These are phyloP conservation scores for Aleadryas rufinucha DNA, from an alignment of 2,113 vertebrate genomes.

Conservation along the genomic window DNA sequence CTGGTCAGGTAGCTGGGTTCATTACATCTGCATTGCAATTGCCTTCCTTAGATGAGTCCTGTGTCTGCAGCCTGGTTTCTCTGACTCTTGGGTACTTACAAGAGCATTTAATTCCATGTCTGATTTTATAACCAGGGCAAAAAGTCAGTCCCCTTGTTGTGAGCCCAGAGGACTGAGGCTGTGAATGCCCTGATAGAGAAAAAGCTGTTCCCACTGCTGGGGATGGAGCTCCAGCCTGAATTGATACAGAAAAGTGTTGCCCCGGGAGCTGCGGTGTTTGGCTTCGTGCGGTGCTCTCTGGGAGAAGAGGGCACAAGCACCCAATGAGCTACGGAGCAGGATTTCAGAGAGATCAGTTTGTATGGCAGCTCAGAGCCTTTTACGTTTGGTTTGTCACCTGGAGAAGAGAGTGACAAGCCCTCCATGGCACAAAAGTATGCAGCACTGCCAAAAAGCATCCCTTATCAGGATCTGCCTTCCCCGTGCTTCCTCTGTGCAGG, in stretches of 20 bases:
- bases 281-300: fast-evolving
- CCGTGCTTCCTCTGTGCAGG: neutral
- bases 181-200: neutral
- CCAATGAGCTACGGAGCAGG: fast-evolving
- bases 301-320: neutral
- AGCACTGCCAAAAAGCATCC: neutral
- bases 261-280: neutral
- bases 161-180: neutral
- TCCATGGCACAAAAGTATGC: neutral
- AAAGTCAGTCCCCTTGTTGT: neutral
- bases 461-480: slow-evolving; percentile 25
- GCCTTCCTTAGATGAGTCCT: neutral
- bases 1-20: neutral
- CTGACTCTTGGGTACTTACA: neutral
- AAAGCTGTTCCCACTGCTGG: neutral
- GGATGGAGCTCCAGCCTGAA: neutral
- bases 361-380: neutral
- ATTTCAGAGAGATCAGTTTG: neutral
- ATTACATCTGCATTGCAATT: neutral
- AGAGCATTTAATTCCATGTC: neutral
- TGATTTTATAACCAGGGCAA: neutral
- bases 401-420: neutral
- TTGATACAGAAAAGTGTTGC: fast-evolving
- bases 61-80: neutral
- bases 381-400: neutral